Conservation (phyloP, 2,888 invertebrate species). For the Dolomedes plantarius region DNA sequence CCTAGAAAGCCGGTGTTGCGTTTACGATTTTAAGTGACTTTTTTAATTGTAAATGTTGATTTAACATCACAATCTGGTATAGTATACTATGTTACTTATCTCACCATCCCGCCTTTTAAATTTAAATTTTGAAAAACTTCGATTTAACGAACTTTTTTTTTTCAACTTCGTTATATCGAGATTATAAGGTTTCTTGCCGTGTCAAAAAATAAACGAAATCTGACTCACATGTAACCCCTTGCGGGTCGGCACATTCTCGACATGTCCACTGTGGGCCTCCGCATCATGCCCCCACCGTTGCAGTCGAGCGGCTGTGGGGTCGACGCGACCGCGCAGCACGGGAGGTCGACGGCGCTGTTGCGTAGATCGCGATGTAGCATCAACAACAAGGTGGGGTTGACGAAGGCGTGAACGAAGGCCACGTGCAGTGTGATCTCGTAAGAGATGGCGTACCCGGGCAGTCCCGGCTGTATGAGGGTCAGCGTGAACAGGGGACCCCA, state of each 20-base stretch:
- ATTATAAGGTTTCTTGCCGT: too few species aligned
- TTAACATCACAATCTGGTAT: too few species aligned
- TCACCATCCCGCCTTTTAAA: too few species aligned
- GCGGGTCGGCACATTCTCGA: conserved; percentile 52
- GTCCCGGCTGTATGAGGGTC: conserved; percentile 80
- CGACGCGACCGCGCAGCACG: conserved; percentile 28
- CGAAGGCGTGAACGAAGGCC: conserved; percentile 90
- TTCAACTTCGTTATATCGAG: too few species aligned
- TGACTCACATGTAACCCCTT: conserved; percentile 71
- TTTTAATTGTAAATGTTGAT: too few species aligned
- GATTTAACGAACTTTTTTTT: too few species aligned
- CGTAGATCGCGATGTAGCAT: conserved; percentile 76
- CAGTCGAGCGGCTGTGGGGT: conserved; percentile 32
- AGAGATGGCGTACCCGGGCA: conserved; percentile 65
- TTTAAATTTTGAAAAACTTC: too few species aligned
- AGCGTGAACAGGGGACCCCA: conserved; percentile 94
- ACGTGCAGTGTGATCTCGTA: conserved; percentile 91
- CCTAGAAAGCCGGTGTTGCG: too few species aligned
- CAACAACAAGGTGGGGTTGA: conserved; percentile 88
- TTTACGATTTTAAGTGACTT: too few species aligned
- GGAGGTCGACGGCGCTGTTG: conserved; percentile 57
- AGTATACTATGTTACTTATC: too few species aligned
- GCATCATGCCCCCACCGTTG: conserved; percentile 15
- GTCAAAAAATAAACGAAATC: too few species aligned
- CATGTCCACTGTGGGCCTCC: conserved; percentile 38